Evolutionary conservation across 2,888 invertebrate species (phyloP), one percentile per base, ranked within the genome.

Genomic region (Calameuta idolon): DNA sequence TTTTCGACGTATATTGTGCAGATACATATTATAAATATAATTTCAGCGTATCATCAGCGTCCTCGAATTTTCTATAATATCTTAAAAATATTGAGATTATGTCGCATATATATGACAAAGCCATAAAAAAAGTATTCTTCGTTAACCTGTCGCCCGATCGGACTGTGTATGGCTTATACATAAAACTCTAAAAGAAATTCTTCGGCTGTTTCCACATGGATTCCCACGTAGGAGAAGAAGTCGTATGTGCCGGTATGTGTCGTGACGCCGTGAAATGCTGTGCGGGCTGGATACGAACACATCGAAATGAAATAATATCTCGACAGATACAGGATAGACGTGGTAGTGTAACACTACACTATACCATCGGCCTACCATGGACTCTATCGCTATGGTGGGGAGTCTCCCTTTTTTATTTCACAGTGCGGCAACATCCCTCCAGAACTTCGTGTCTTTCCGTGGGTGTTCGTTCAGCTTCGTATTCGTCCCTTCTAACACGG

Each of bases 361-460:
- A 55, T 9, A 55, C 5, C 55, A 2, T 5, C 55, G 40, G 40
- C 5, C 40, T 23, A 55, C 23, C 55, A 55, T 55, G 55, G 55
- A 55, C 55, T 55, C 23, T 55, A 23, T 55, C 23, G 55, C 55
- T 23, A 55, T 55, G 81, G 81, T 77, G 80, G 81, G 81, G 76
- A 40, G 31, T 69, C 68, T 75, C 77, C 75, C 76, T 81, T 81
- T 79, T 79, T 79, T 81, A 75, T 76, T 80, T 79, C 81, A 34
- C 37, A 68, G 30, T 35, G 69, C 33, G 55, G 69, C 78, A 77
- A 75, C 80, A 79, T 81, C 83, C 83, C 83, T 82, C 83, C 81
- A 81, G 73, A 79, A 82, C 79, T 81, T 81, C 83, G 81, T 81
- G 55, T 71, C 30, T 77, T 73, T 73, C 78, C 82, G 82, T 75